phyloP scores from a whole-genome alignment of 1,140 invertebrate species.

The Cepaea nemoralis region DNA sequence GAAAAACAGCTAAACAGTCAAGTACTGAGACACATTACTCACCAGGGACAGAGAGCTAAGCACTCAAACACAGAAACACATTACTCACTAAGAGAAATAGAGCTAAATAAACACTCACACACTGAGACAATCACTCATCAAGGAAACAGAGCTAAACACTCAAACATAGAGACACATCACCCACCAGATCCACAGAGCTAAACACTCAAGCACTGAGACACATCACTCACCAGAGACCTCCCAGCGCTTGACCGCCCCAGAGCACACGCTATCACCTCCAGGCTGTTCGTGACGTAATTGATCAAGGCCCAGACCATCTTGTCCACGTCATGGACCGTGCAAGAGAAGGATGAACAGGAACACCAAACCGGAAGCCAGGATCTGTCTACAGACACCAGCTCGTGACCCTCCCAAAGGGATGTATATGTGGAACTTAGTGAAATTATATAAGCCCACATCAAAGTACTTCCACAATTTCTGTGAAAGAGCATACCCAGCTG shows the following conservation, averaged over 20 bases:
- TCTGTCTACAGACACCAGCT: slow-evolving; percentile 75
- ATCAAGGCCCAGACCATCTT: slow-evolving; percentile 87
- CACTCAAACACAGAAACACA: no score
- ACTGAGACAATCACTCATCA: no score
- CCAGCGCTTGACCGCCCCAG: background rate
- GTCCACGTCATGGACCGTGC: slow-evolving; percentile 85
- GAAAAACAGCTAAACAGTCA: no score
- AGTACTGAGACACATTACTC: no score
- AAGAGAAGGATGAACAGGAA: slow-evolving; percentile 90
- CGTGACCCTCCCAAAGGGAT: slow-evolving; percentile 77
- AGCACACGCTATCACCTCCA: background rate
- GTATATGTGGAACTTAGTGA: slow-evolving; percentile 80
- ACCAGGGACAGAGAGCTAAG: no score
- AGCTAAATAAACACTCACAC: no score
- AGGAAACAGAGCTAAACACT: no score
- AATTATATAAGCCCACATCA: slow-evolving; percentile 48
- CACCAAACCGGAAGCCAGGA: slow-evolving; percentile 82
- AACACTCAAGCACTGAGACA: no score
- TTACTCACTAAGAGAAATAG: no score
- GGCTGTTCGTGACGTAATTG: slow-evolving; percentile 76
- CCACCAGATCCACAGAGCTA: no score
- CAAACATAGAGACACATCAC: no score
- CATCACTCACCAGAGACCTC: no score
- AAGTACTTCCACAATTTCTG: slow-evolving; percentile 89
- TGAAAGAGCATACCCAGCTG: slow-evolving; percentile 89